Percentiles rank a stretch among this genome's conserved stretches.
phyloP scores from a whole-genome alignment of 2,888 invertebrate genomes.

The Parascotia fuliginaria region DNA sequence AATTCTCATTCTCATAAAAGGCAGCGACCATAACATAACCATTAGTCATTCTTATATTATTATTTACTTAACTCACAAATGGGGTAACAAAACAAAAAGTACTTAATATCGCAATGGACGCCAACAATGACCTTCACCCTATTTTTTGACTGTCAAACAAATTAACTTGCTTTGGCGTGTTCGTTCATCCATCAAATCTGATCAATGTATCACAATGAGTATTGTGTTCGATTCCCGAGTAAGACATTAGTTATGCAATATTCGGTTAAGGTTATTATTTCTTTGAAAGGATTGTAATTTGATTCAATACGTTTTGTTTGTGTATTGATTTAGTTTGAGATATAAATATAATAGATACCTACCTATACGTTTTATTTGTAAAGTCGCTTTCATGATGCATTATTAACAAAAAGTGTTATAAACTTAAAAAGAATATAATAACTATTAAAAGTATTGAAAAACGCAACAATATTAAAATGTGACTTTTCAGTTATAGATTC shows the following conservation, averaged over 20 bases:
- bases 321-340: too few species aligned
- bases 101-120: neutral
- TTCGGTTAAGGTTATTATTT: slow-evolving; percentile 5
- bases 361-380: too few species aligned
- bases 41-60: too few species aligned
- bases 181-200: slow-evolving; percentile 47
- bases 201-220: slow-evolving; percentile 45
- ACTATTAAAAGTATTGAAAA: too few species aligned
- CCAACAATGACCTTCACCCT: slow-evolving; percentile 8
- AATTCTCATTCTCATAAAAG: too few species aligned
- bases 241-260: slow-evolving; percentile 38
- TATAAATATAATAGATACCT: too few species aligned
- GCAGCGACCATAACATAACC: too few species aligned
- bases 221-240: slow-evolving; percentile 50
- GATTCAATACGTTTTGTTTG: neutral
- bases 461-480: too few species aligned
- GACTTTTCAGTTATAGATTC: too few species aligned
- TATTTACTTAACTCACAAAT: neutral
- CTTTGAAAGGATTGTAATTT: neutral
- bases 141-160: slow-evolving; percentile 13
- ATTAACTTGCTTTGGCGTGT: slow-evolving; percentile 16
- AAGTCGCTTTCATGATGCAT: too few species aligned
- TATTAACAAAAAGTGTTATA: too few species aligned
- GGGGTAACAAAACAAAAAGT: neutral
- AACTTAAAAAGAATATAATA: too few species aligned